Base-by-base conservation (phyloP, 2,797 vertebrate genomes). In the Galago senegalensis region DNA sequence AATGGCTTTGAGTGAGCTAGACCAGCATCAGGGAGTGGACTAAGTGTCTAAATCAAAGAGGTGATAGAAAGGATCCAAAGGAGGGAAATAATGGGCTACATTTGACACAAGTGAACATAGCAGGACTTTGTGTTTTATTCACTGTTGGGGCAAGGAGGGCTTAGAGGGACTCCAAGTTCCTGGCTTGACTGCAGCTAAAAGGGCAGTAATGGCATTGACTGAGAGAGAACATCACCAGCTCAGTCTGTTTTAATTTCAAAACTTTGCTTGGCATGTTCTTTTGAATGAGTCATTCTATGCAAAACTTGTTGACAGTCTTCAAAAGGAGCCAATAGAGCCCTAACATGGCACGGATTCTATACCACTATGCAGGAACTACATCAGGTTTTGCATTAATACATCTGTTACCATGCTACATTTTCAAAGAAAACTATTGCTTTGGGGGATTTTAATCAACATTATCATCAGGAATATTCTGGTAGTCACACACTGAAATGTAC, bases 261-360 rank as follows among this genome's bases (percentile, higher is more conserved):
- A 96, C 94, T 96, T 86, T 73, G 77, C 31, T 92, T 92, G 93
- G 46, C 80, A 85, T 93, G 87, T 77, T 93, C 89, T 97, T 96
- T 70, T 81, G 46, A 94, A 83, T 92, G 91, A 96, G 80, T 97
- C 87, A 95, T 79, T 91, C 67, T 92, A 69, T 43, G 29, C 9
- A 87, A 97, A 94, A 84, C 40, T 40, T 92, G 75, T 87, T 84
- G 79, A 84, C 69, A 58, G 43, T 79, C 77, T 97, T 95, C 90
- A 90, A 61, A 97, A 93, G 56, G 81, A 82, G 81, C 40, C 85
- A 88, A 63, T 10, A n/a, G 96, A 91, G 72, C 31, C 12, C 40
- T 79, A 96, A 85, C 85, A 65, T 72, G 43, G 34, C 80, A 65
- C 12, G 80, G 82, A 16, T 14, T 61, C 7, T 40, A 67, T 20